Conservation (phyloP, 2,888 invertebrate genomes). For the Drosophila kuntzei region DNA sequence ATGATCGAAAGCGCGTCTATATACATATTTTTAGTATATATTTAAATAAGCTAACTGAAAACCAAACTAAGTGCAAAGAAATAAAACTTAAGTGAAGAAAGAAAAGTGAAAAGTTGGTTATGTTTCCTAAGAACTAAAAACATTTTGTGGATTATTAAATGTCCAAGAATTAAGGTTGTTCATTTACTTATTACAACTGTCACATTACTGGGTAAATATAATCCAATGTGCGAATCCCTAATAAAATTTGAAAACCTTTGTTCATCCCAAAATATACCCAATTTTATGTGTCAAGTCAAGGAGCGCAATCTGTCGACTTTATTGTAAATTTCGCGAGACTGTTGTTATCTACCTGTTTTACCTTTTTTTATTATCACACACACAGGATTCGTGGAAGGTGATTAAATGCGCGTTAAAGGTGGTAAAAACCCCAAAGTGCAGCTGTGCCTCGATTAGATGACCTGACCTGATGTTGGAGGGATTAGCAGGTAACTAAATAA, state of each 20-base stretch:
- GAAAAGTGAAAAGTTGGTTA: neutral
- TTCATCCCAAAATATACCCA: neutral
- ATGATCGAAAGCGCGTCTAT: no score
- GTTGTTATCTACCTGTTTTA: conserved; percentile 38
- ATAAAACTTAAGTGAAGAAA: neutral
- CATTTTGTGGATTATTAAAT: neutral
- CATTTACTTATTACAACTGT: neutral
- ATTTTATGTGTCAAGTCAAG: conserved; percentile 13
- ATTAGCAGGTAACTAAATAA: conserved; percentile 46
- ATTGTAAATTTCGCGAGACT: conserved; percentile 23
- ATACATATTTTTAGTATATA: no score
- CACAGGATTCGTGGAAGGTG: conserved; percentile 59
- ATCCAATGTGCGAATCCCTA: neutral
- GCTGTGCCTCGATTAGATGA: conserved; percentile 43
- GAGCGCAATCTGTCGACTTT: conserved; percentile 22
- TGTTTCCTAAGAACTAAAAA: neutral
- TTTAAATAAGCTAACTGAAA: no score
- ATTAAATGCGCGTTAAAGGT: conserved; percentile 47
- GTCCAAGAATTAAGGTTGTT: neutral
- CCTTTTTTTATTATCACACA: conserved; percentile 15
- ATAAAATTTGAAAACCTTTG: conserved; percentile 27
- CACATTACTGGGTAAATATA: neutral
- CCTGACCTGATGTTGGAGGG: conserved; percentile 39
- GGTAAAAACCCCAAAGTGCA: conserved; percentile 47
- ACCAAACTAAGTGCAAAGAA: no score